These are phyloP conservation scores for Malthinus seriepunctatus DNA, from an alignment of 2,888 invertebrate species.

Conservation along the genomic window DNA sequence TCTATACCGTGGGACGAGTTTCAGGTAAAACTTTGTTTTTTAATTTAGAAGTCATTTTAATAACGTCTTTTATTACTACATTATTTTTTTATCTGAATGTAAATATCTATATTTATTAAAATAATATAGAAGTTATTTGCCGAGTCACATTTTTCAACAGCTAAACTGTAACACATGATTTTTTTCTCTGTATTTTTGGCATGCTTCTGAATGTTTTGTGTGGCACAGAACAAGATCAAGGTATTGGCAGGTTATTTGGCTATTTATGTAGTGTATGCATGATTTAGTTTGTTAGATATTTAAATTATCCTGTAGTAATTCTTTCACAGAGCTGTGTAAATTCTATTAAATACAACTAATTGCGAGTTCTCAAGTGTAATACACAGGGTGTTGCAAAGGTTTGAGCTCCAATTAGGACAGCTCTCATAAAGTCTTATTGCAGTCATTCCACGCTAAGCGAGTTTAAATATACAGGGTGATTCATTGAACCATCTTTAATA, in stretches of 20 bases:
- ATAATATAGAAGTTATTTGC: constrained; percentile 23
- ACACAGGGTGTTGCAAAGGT: too few relatives aligned
- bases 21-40: constrained; percentile 65
- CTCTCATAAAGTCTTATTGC: too few relatives aligned
- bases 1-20: constrained; percentile 94
- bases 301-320: background rate
- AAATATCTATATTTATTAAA: constrained; percentile 16
- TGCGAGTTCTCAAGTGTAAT: too few relatives aligned
- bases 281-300: constrained; percentile 7
- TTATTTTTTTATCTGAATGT: constrained; percentile 22
- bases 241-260: constrained; percentile 58
- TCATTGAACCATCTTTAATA: too few relatives aligned
- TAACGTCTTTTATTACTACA: constrained; percentile 18
- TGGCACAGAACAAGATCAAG: constrained; percentile 72
- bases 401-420: too few relatives aligned
- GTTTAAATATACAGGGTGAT: too few relatives aligned
- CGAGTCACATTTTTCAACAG: constrained; percentile 17
- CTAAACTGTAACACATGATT: constrained; percentile 38
- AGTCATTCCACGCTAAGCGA: too few relatives aligned
- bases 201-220: constrained; percentile 75
- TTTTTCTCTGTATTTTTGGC: constrained; percentile 59
- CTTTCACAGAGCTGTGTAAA: too few relatives aligned
- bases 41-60: constrained; percentile 9
- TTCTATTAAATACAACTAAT: too few relatives aligned
- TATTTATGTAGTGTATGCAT: constrained; percentile 47